Evolutionary conservation across 1,140 invertebrate genomes (phyloP), one percentile per base, ranked within the genome.

Genomic region (Aphelenchoides fujianensis): DNA sequence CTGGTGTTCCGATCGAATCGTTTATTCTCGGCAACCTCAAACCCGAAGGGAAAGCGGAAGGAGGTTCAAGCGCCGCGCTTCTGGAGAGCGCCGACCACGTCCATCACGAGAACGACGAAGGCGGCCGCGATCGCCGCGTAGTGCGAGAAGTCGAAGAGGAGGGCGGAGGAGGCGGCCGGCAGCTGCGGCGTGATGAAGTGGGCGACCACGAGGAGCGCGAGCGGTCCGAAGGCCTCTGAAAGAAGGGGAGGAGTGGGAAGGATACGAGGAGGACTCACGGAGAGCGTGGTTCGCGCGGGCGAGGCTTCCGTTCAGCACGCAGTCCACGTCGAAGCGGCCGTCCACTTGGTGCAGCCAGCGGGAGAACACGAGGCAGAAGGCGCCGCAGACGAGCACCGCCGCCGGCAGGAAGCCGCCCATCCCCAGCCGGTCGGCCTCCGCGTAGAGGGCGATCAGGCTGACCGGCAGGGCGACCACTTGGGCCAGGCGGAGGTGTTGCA

Each of bases 401-500:
- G 55, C 27, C 5, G 34, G 5, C 55, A 59, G 19, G 23, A 59
- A 59, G 7, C 55, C 55, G 34, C 5, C 5, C 55, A 59, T 30
- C 7, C 55, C 55, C 5, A 59, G 5, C 7, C 55, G 55, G 34
- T 59, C 55, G 5, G 55, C 55, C 34, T 59, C 55, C 5, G 19
- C 19, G 23, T 59, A 59, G 27, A 59, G 34, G 5, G 55, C 55
- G 19, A 59, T 16, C 19, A 19, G 5, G 12, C 5, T 16, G 27
- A 59, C 5, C 5, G 55, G 55, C 5, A 59, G 19, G 7, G 55
- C 55, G 19, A 59, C 34, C 5, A 59, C 12, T 59, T 59, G 55
- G 55, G 5, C 55, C 5, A 59, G 23, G 55, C 55, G 55, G 5
- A 59, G 23, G 7, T 59, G 55, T 59, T 59, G 55, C 28, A 48